Evolutionary conservation across 2,888 invertebrate species (phyloP).

Genomic region (Leuctra nigra): DNA sequence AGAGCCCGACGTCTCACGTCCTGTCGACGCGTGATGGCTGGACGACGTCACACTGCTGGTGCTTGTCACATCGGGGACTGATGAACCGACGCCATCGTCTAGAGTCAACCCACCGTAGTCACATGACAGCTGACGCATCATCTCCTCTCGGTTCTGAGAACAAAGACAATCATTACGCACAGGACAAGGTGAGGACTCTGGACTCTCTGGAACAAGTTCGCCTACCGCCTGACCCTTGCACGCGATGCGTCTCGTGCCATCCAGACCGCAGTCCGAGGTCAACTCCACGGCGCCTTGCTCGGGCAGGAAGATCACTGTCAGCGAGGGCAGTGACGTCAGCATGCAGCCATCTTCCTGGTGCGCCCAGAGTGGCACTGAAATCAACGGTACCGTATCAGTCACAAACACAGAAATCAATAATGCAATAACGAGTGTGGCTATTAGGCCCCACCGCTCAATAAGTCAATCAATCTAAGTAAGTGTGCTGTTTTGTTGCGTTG

Average conservation of each 20-base stretch:
- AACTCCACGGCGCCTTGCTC: constrained; percentile 70
- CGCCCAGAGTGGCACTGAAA: constrained; percentile 71
- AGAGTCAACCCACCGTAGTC: constrained; percentile 10
- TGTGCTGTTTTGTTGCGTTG: not conserved
- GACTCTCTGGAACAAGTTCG: not conserved
- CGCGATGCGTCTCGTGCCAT: constrained; percentile 63
- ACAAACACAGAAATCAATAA: too few relatives aligned
- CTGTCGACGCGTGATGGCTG: not conserved
- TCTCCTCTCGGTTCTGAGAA: constrained; percentile 52
- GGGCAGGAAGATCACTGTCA: constrained; percentile 67
- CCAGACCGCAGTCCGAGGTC: constrained; percentile 67
- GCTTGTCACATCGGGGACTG: constrained; percentile 1
- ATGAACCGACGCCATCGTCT: not conserved
- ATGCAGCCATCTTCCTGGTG: constrained; percentile 55
- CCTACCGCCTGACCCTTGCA: constrained; percentile 69
- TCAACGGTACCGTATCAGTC: too few relatives aligned
- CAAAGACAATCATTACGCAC: too few relatives aligned
- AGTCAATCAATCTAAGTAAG: not conserved
- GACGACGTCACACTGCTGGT: not conserved
- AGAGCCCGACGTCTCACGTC: not conserved
- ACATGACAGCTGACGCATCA: constrained; percentile 53
- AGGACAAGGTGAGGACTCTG: not conserved
- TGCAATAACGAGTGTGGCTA: too few relatives aligned
- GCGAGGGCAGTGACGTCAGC: constrained; percentile 61
- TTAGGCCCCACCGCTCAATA: too few relatives aligned